Conservation (phyloP, 2,888 invertebrate species). For the Drosophila nr. perissopoda region DNA sequence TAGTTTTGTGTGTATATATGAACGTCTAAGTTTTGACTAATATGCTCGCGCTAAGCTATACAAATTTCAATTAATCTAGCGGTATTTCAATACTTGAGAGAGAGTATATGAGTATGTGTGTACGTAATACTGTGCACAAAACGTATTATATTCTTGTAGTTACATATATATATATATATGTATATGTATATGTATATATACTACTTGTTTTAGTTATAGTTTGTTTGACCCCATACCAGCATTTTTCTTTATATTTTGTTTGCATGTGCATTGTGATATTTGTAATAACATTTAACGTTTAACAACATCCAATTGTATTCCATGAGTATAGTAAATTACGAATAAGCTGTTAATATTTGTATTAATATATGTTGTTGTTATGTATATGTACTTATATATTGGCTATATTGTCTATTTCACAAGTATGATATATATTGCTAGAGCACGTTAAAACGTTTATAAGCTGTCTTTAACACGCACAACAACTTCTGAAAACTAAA, state of each 20-base stretch:
- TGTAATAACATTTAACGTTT: conserved; percentile 48
- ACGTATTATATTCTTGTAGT: conserved; percentile 30
- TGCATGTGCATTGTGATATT: conserved; percentile 22
- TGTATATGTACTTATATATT: conserved; percentile 37
- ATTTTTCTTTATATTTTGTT: conserved; percentile 68
- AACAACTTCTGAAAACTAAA: conserved; percentile 62
- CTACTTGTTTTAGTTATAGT: conserved; percentile 54
- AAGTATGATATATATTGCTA: conserved; percentile 79
- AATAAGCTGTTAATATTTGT: conserved; percentile 16
- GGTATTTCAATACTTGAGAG: conserved; percentile 54
- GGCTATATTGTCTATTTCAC: conserved; percentile 85
- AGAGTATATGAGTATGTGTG: conserved; percentile 62
- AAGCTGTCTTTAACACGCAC: conserved; percentile 50
- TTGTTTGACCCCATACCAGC: conserved; percentile 85
- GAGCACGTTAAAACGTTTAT: conserved; percentile 42
- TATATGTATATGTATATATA: conserved; percentile 13
- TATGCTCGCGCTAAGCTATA: conserved; percentile 70
- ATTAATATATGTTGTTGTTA: conserved; percentile 26
- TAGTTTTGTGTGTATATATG: conserved; percentile 4
- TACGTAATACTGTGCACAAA: conserved; percentile 60
- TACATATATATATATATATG: background rate
- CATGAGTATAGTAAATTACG: conserved; percentile 19
- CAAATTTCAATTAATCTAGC: conserved; percentile 28
- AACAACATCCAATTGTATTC: conserved; percentile 47
- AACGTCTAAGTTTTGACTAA: conserved; percentile 28